Percentiles rank a stretch among this genome's conserved stretches.
Evolutionary conservation across 2,797 vertebrate species (phyloP).

Genomic region (Uromys caudimaculatus): DNA sequence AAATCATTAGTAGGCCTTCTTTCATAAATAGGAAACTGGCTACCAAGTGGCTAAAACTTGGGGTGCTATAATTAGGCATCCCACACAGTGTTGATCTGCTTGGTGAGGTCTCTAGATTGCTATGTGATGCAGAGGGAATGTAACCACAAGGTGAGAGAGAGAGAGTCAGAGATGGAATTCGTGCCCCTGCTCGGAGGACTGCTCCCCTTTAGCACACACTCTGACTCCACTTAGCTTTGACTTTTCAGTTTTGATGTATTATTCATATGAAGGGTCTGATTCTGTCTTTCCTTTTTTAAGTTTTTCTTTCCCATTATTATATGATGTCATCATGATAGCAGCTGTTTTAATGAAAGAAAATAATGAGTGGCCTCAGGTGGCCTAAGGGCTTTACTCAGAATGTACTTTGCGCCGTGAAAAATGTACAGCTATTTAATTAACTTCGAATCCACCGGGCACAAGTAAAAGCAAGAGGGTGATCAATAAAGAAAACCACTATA

Average conservation of each 20-base stretch:
- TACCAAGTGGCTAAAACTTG: constrained; percentile 44
- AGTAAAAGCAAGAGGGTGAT: neutral
- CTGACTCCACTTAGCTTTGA: neutral
- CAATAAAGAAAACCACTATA: neutral
- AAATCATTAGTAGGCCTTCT: constrained; percentile 41
- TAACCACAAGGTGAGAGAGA: constrained; percentile 54
- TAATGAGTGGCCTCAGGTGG: neutral
- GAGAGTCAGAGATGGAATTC: neutral
- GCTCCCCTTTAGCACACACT: neutral
- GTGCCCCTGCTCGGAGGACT: neutral
- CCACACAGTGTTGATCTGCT: constrained; percentile 48
- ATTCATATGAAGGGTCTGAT: neutral
- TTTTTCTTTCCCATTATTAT: neutral
- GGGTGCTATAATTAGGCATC: constrained; percentile 77
- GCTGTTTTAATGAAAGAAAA: constrained; percentile 36
- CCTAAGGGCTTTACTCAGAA: neutral
- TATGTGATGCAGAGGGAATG: neutral
- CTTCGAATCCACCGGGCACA: neutral
- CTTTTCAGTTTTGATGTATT: neutral
- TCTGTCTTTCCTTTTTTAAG: neutral
- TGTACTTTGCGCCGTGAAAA: neutral
- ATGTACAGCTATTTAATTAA: neutral
- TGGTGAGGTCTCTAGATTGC: neutral
- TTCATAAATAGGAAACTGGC: constrained; percentile 62
- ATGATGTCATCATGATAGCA: neutral